Evolutionary conservation across 2,888 invertebrate genomes (phyloP).

Genomic region (Helleia helle): DNA sequence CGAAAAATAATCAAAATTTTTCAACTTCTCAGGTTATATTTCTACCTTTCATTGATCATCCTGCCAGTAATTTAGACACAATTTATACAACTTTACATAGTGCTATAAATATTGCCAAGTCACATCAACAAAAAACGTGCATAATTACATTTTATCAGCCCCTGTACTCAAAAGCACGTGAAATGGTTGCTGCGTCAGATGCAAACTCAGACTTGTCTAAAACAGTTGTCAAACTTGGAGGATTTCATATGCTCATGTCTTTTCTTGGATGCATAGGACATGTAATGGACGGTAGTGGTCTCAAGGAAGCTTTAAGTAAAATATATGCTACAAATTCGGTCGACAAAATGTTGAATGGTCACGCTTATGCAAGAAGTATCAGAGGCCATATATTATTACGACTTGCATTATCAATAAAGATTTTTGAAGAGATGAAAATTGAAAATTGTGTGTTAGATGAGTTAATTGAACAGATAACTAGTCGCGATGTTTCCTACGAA

Average conservation of each 20-base stretch:
- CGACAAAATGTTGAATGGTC: constrained; percentile 25
- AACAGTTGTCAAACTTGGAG: constrained; percentile 17
- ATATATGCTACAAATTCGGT: constrained; percentile 29
- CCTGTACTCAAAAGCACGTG: constrained; percentile 25
- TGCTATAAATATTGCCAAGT: constrained; percentile 20
- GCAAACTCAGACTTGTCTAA: constrained; percentile 10
- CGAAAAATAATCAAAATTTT: constrained; percentile 24
- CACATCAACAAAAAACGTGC: constrained; percentile 17
- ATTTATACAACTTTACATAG: constrained; percentile 26
- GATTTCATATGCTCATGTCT: constrained; percentile 30
- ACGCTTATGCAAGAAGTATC: constrained; percentile 18
- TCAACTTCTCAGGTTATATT: constrained; percentile 25
- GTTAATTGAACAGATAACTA: constrained; percentile 23
- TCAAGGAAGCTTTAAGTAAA: constrained; percentile 20
- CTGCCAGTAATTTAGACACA: constrained; percentile 29
- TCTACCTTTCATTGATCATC: constrained; percentile 34
- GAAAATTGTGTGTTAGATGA: constrained; percentile 23
- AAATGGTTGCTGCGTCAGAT: constrained; percentile 24
- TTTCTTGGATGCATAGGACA: constrained; percentile 32
- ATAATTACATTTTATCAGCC: constrained; percentile 34
- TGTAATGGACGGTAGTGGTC: constrained; percentile 34
- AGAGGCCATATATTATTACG: constrained; percentile 13
- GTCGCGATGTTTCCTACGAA: constrained; percentile 25
- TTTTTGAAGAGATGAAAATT: constrained; percentile 24
- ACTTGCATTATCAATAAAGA: constrained; percentile 19